A percentile compares a stretch with the other conserved stretches of the same genome.
These are phyloP conservation scores for Deilephila porcellus DNA, from an alignment of 2,888 invertebrate genomes.

Conservation along the genomic window DNA sequence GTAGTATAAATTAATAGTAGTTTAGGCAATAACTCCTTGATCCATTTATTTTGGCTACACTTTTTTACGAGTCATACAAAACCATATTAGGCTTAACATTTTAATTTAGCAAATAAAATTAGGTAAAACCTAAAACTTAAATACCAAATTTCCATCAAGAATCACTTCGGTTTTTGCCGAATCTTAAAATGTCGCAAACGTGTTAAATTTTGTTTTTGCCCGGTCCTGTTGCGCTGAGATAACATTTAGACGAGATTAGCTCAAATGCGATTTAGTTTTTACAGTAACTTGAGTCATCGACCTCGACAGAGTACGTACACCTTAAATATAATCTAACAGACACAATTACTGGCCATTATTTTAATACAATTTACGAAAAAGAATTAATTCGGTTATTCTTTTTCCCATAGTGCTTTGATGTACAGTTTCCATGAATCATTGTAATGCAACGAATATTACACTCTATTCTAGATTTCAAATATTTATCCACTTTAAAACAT, in stretches of 20 bases:
- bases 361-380: conserved; percentile 13
- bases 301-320: conserved; percentile 28
- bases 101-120: not conserved
- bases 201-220: conserved; percentile 11
- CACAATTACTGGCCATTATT: conserved; percentile 26
- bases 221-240: conserved; percentile 27
- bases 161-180: not conserved
- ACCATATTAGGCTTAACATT: too few relatives aligned
- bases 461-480: too few relatives aligned
- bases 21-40: too few relatives aligned
- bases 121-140: not conserved
- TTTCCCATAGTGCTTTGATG: too few relatives aligned
- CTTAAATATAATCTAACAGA: conserved; percentile 26
- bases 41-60: too few relatives aligned
- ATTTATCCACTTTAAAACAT: too few relatives aligned
- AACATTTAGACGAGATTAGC: conserved; percentile 32
- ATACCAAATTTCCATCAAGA: not conserved
- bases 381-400: not conserved
- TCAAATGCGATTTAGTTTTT: conserved; percentile 34
- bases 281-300: conserved; percentile 32
- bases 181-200: not conserved
- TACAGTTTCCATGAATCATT: not conserved
- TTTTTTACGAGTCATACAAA: too few relatives aligned
- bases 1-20: too few relatives aligned
- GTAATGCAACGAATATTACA: not conserved